A percentile compares a stretch with the other conserved stretches of the same genome.
These are phyloP conservation scores for Tuta absoluta DNA, from an alignment of 2,888 invertebrate genomes.

Conservation along the genomic window DNA sequence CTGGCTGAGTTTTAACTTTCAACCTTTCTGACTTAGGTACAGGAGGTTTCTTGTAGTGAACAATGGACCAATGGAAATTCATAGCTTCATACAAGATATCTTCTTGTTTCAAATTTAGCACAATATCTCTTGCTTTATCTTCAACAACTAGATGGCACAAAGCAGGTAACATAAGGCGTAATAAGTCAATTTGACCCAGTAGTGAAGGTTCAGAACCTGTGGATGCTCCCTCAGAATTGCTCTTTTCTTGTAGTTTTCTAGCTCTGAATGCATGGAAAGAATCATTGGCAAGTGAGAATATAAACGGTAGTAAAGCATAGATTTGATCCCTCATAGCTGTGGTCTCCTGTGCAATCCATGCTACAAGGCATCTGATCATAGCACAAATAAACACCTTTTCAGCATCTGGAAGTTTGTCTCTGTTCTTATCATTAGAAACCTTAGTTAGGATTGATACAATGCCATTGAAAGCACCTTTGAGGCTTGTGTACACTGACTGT, in stretches of 20 bases:
- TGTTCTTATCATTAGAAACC: constrained; percentile 87
- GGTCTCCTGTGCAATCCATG: constrained; percentile 96
- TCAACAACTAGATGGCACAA: constrained; percentile 95
- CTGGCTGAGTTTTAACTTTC: constrained; percentile 88
- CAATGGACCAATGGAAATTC: constrained; percentile 92
- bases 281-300: constrained; percentile 90
- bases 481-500: constrained; percentile 92
- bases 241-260: constrained; percentile 85
- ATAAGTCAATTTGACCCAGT: constrained; percentile 84
- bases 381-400: constrained; percentile 92
- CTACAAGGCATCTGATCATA: constrained; percentile 90
- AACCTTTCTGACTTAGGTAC: constrained; percentile 90
- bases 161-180: constrained; percentile 92
- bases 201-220: constrained; percentile 71
- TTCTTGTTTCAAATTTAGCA: constrained; percentile 89
- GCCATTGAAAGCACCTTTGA: constrained; percentile 94
- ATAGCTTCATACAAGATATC: constrained; percentile 89
- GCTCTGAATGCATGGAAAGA: constrained; percentile 88
- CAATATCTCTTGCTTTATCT: constrained; percentile 90
- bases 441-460: constrained; percentile 87
- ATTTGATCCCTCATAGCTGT: constrained; percentile 92
- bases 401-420: constrained; percentile 83
- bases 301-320: constrained; percentile 89
- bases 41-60: constrained; percentile 90
- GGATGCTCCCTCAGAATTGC: constrained; percentile 80